phyloP scores from a whole-genome alignment of 2,797 vertebrate genomes.

The Peromyscus nudipes region DNA sequence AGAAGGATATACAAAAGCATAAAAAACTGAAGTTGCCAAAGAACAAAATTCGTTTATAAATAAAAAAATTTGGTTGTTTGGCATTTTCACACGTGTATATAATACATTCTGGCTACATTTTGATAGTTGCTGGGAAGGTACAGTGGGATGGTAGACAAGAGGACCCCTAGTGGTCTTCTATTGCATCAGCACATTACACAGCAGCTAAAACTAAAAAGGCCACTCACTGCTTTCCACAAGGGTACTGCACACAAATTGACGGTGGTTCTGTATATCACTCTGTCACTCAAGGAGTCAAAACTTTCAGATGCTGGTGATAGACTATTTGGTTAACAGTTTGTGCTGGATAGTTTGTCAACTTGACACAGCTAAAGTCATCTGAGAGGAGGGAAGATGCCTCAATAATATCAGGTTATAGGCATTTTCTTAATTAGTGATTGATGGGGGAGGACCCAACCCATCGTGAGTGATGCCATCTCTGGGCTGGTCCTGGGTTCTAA shows the following conservation, averaged over 20 bases:
- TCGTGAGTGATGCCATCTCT: neutral
- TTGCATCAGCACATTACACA: neutral
- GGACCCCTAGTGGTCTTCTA: neutral
- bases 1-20: neutral
- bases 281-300: slow-evolving; percentile 21
- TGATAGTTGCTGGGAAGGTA: neutral
- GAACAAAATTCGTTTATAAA: neutral
- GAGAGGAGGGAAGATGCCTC: neutral
- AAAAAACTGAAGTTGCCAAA: neutral
- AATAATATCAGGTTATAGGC: neutral
- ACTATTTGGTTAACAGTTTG: neutral
- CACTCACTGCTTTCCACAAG: neutral
- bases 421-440: neutral
- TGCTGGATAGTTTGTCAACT: neutral
- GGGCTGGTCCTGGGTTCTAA: neutral
- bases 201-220: slow-evolving; percentile 4
- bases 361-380: neutral
- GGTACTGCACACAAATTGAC: neutral
- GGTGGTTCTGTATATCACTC: neutral
- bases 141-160: neutral
- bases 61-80: neutral
- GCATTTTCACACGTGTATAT: neutral
- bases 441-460: neutral
- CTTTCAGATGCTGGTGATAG: neutral
- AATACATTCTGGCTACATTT: neutral